These are phyloP conservation scores for Athetis lepigone DNA, from an alignment of 2,888 invertebrate genomes.

Conservation along the genomic window DNA sequence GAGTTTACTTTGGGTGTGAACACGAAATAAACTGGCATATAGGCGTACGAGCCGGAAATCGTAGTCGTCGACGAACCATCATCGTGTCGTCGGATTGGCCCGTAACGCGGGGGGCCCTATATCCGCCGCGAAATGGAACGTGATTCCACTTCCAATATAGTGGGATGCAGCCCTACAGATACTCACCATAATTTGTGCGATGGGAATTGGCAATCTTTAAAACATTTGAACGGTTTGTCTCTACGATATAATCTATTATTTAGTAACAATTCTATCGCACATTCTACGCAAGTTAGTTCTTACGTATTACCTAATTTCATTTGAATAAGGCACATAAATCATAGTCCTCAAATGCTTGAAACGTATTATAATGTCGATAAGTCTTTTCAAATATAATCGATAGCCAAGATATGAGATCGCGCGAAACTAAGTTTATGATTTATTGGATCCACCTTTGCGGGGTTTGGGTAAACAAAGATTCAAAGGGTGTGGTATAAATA, in stretches of 20 bases:
- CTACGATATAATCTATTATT: slow-evolving; percentile 20
- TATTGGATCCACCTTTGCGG: slow-evolving; percentile 69
- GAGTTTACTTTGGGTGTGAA: slow-evolving; percentile 68
- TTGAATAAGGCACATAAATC: slow-evolving; percentile 49
- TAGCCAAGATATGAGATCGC: slow-evolving; percentile 69
- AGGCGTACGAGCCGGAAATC: slow-evolving; percentile 81
- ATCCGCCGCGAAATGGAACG: slow-evolving; percentile 86
- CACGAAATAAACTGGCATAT: slow-evolving; percentile 75
- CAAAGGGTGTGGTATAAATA: slow-evolving; percentile 56
- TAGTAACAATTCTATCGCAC: slow-evolving; percentile 12
- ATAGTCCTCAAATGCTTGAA: slow-evolving; percentile 50
- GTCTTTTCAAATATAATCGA: slow-evolving; percentile 66
- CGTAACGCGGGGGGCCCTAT: slow-evolving; percentile 82
- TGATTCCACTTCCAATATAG: slow-evolving; percentile 82
- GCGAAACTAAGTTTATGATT: slow-evolving; percentile 74
- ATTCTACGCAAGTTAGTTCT: slow-evolving; percentile 2
- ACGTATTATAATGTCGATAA: slow-evolving; percentile 50
- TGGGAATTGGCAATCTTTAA: slow-evolving; percentile 36
- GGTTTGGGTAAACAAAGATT: slow-evolving; percentile 67
- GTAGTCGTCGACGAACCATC: slow-evolving; percentile 83
- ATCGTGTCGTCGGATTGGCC: slow-evolving; percentile 79
- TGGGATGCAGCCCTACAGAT: slow-evolving; percentile 64
- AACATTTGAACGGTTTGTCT: slow-evolving; percentile 18
- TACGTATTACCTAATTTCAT: slow-evolving; percentile 33
- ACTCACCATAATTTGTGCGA: slow-evolving; percentile 38